Evolutionary conservation across 2,113 vertebrate genomes (phyloP), one percentile per base, ranked within the genome.

Genomic region (Tor tambroides): DNA sequence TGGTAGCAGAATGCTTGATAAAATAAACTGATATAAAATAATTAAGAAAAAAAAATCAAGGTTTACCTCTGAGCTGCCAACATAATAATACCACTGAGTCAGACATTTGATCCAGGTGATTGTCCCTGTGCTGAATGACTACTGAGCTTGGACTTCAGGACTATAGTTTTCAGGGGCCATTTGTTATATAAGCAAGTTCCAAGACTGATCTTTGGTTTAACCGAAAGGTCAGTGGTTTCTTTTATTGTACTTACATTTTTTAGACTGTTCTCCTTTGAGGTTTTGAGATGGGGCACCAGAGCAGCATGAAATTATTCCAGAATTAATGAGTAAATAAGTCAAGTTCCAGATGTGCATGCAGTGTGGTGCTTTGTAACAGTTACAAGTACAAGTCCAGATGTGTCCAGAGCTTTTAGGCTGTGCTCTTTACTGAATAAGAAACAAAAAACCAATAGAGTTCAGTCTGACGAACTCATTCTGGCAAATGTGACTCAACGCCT

Each of bases 331-430:
- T 90, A 91, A 88, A 87, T 72, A 87, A 92, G 72, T 84, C 86
- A 88, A 91, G 86, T 87, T 90, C 92, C 92, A 94, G 93, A 94
- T 94, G 91, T 91, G 88, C 89, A 61, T 43, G 80, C 19, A 76
- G 65, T 35, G 49, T 91, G 89, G 84, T 87, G 90, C 85, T 89
- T 80, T 89, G 85, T 87, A 88, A 89, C 87, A 85, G 82, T 84
- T 85, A 83, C 86, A 90, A 91, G 90, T 89, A 89, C 89, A 88
- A 85, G 59, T 85, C 85, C 90, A 93, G 87, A 91, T 92, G 90
- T 89, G 86, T 69, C 35, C 65, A 83, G 83, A 76, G 85, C 80
- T 87, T 80, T 88, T 59, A 87, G 91, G 56, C 51, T 72, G 11
- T 46, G 17, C 41, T 87, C 86, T 91, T 89, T 77, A 89, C 82